Evolutionary conservation across 2,888 invertebrate species (phyloP).

Genomic region (Lasioglossum villosulum): DNA sequence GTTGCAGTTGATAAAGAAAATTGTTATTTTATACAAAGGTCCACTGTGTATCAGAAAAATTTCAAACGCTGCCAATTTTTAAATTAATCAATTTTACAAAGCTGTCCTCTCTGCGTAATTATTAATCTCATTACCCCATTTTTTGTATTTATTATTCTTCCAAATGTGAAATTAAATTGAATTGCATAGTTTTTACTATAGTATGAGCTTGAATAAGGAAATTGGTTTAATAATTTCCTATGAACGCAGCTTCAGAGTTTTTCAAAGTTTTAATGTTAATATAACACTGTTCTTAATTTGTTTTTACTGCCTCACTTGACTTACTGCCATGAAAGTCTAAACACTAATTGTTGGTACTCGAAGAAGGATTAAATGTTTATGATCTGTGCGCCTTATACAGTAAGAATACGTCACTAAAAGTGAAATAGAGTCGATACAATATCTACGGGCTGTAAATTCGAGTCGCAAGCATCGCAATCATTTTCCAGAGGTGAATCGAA

Average conservation of each 20-base stretch:
- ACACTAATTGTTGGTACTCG: neutral
- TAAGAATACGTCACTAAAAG: neutral
- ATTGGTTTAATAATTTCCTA: no score
- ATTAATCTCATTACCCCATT: no score
- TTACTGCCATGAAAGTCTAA: neutral
- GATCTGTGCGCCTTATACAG: neutral
- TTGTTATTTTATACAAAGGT: no score
- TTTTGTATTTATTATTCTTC: no score
- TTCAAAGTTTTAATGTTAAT: neutral
- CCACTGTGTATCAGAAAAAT: no score
- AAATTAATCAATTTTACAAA: no score
- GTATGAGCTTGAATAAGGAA: no score
- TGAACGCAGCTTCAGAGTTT: neutral
- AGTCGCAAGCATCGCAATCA: neutral
- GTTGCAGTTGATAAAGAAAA: no score
- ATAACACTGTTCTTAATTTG: neutral
- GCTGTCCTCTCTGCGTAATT: no score
- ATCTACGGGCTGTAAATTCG: neutral
- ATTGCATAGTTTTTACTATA: no score
- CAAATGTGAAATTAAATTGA: no score
- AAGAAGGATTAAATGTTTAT: neutral
- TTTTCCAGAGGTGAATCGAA: neutral
- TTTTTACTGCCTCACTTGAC: neutral
- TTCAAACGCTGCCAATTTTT: no score
- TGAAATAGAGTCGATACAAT: neutral